These are phyloP conservation scores for Lepilemur ruficaudatus DNA, from an alignment of 2,797 vertebrate species.

Conservation along the genomic window DNA sequence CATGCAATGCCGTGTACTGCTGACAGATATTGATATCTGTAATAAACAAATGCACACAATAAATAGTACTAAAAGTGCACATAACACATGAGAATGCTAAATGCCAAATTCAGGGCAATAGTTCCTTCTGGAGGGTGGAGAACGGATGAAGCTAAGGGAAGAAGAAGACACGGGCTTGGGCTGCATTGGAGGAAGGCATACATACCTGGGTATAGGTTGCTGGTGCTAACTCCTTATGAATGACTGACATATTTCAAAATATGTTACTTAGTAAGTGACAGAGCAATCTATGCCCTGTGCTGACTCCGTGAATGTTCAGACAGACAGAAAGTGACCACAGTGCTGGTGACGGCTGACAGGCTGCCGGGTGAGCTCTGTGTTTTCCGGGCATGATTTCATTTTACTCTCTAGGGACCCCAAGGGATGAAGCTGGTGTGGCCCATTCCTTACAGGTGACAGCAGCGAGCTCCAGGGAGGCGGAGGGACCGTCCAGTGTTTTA, in stretches of 20 bases:
- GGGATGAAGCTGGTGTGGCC: not conserved
- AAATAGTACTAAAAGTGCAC: not conserved
- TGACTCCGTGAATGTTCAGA: not conserved
- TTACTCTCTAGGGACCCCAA: not conserved
- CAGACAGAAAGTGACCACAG: not conserved
- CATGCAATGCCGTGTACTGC: too few species aligned
- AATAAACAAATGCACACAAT: not conserved
- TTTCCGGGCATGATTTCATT: not conserved
- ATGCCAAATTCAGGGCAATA: not conserved
- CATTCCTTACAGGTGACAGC: too few species aligned
- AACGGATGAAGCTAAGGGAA: not conserved
- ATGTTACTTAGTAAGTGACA: not conserved
- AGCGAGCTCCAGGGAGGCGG: not conserved
- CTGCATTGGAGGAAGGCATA: not conserved
- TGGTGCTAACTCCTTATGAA: not conserved
- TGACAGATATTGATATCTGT: not conserved
- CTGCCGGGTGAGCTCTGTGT: fast-evolving
- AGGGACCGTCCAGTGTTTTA: fast-evolving
- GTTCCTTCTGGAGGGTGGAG: too few species aligned
- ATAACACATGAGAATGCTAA: not conserved
- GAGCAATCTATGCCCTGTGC: not conserved
- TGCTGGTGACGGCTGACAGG: fast-evolving
- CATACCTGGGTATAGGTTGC: fast-evolving
- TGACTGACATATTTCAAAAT: not conserved
- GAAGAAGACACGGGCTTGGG: fast-evolving